A percentile compares a stretch with the other conserved stretches of the same genome.
phyloP scores from a whole-genome alignment of 1,140 invertebrate species.

The Brachionus rubens region DNA sequence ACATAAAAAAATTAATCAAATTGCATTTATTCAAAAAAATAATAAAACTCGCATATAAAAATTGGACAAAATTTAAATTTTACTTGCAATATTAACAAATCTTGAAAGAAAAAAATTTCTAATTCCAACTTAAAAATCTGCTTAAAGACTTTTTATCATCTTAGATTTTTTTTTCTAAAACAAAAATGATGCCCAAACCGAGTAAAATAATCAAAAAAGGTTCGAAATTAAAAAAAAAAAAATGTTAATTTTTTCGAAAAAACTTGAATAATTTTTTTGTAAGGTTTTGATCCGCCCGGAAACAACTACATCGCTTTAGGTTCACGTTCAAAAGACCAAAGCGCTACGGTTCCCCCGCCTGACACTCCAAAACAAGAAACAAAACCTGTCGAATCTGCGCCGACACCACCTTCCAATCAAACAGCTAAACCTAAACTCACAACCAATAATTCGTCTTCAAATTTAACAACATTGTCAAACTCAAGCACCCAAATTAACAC shows the following conservation, averaged over 20 bases:
- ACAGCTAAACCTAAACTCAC: neutral
- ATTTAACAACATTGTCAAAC: conserved; percentile 7
- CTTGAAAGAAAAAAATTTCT: no score
- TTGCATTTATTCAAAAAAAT: no score
- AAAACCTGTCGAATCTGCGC: neutral
- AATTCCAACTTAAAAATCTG: neutral
- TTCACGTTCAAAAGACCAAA: neutral
- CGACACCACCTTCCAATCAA: neutral
- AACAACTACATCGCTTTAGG: conserved; percentile 46
- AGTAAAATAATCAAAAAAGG: conserved; percentile 35
- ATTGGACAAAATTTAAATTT: neutral
- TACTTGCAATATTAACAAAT: neutral
- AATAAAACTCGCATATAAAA: neutral
- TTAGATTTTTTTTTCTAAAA: neutral
- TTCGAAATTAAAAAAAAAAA: neutral
- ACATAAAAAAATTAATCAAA: no score
- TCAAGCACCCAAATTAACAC: neutral
- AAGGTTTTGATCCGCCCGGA: conserved; percentile 44
- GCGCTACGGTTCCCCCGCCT: neutral
- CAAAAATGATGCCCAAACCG: conserved; percentile 36
- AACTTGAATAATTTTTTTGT: neutral
- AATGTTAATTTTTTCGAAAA: neutral
- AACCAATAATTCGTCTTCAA: conserved; percentile 12
- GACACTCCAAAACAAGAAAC: neutral
- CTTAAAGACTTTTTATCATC: no score